Conservation (phyloP, 2,888 invertebrate genomes). For the Nomada lathburiana region DNA sequence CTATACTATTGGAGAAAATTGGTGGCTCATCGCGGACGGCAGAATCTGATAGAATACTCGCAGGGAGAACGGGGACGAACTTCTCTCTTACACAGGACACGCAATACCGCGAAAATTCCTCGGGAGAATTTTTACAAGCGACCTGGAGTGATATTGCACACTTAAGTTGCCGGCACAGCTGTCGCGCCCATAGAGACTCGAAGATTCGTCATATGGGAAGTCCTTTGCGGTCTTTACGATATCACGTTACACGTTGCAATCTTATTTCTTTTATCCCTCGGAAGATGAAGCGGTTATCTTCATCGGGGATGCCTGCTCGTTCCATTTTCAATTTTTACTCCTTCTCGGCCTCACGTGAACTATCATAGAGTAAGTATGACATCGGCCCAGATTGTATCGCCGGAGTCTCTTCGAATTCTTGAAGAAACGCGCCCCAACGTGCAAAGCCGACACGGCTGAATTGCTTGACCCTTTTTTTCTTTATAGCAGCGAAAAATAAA, state of each 20-base stretch:
- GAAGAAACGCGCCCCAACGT: not conserved
- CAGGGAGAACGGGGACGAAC: not conserved
- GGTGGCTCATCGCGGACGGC: too few species aligned
- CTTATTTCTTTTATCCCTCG: not conserved
- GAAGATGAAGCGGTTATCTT: constrained; percentile 23
- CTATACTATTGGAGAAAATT: too few species aligned
- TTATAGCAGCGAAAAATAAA: not conserved
- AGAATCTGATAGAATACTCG: not conserved
- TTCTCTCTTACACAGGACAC: constrained; percentile 7
- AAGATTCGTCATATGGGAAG: constrained; percentile 45
- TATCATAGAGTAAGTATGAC: not conserved
- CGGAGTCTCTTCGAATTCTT: not conserved
- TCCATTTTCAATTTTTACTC: constrained; percentile 11
- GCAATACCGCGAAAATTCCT: constrained; percentile 34
- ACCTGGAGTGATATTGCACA: constrained; percentile 55
- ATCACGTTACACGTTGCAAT: not conserved
- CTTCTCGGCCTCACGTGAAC: too few species aligned
- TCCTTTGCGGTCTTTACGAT: constrained; percentile 30
- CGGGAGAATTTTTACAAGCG: constrained; percentile 54
- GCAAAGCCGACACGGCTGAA: constrained; percentile 3
- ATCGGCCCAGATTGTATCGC: constrained; percentile 8
- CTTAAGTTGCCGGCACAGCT: constrained; percentile 47
- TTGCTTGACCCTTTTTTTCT: constrained; percentile 7
- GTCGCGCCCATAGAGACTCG: constrained; percentile 43
- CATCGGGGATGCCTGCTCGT: not conserved